Evolutionary conservation across 2,888 invertebrate genomes (phyloP).

Genomic region (Diadegma fenestrale): DNA sequence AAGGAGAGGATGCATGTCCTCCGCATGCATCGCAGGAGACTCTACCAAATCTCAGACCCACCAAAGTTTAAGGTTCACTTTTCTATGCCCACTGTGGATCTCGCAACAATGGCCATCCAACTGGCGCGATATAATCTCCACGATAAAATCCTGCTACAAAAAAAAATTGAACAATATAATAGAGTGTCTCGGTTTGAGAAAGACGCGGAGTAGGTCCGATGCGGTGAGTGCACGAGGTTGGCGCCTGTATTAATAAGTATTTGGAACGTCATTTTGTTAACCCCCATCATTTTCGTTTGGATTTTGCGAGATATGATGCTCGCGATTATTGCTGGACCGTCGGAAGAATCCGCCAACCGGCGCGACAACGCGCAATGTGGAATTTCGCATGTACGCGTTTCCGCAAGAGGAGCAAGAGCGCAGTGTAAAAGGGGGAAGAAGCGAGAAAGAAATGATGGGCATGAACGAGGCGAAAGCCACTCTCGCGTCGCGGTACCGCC

Average conservation of each 20-base stretch:
- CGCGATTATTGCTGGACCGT: no score
- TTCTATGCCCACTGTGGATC: slow-evolving; percentile 56
- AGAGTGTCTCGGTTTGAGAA: no score
- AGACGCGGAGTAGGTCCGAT: no score
- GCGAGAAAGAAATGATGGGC: slow-evolving; percentile 42
- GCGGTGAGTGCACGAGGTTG: no score
- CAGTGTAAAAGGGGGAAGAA: no score
- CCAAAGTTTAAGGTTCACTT: slow-evolving; percentile 32
- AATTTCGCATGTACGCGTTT: not conserved
- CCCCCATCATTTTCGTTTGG: no score
- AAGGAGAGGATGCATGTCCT: slow-evolving; percentile 54
- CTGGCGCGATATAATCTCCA: not conserved
- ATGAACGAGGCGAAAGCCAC: slow-evolving; percentile 56
- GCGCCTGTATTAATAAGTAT: no score
- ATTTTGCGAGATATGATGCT: no score
- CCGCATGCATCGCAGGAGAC: slow-evolving; percentile 16
- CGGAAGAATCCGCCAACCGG: not conserved
- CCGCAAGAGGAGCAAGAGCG: no score
- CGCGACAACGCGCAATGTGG: not conserved
- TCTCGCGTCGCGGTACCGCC: slow-evolving; percentile 45
- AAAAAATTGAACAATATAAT: no score
- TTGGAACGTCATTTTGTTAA: no score
- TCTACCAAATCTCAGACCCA: slow-evolving; percentile 10
- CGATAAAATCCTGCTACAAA: no score
- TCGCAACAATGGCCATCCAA: slow-evolving; percentile 65